Evolutionary conservation across 2,797 vertebrate genomes (phyloP).

Genomic region (Alcedo quadribrachys): DNA sequence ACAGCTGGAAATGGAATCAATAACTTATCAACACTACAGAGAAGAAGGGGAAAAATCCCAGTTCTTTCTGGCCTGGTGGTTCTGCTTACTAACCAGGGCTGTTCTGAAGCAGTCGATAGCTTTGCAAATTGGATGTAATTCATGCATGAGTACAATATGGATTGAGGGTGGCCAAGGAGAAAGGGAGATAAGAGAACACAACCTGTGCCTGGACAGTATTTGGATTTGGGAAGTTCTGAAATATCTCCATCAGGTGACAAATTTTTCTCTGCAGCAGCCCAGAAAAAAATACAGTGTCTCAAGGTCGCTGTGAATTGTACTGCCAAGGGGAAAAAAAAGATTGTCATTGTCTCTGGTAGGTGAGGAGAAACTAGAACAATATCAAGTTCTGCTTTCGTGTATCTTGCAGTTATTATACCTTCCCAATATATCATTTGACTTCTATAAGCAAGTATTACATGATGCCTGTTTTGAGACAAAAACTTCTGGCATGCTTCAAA

Average conservation of each 20-base stretch:
- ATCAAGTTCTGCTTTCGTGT: neutral
- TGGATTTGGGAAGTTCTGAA: neutral
- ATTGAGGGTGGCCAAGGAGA: neutral
- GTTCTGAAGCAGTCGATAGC: neutral
- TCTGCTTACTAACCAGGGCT: slow-evolving; percentile 20
- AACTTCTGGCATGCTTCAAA: neutral
- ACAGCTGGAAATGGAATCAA: neutral
- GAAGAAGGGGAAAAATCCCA: neutral
- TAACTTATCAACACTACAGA: slow-evolving; percentile 24
- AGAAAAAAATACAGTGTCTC: neutral
- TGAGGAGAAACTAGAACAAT: neutral
- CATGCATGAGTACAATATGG: neutral
- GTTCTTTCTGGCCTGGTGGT: neutral
- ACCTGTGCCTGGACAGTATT: neutral
- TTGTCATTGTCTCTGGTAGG: neutral
- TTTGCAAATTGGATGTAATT: neutral
- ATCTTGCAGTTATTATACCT: neutral
- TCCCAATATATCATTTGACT: neutral
- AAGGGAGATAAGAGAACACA: neutral
- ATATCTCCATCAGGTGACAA: neutral
- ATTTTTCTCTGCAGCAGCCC: neutral
- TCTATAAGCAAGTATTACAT: neutral
- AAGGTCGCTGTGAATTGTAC: neutral
- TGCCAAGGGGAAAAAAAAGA: neutral
- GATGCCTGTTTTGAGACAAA: neutral